These are phyloP conservation scores for Drosophila bocqueti DNA, from an alignment of 1,140 invertebrate genomes.

Conservation along the genomic window DNA sequence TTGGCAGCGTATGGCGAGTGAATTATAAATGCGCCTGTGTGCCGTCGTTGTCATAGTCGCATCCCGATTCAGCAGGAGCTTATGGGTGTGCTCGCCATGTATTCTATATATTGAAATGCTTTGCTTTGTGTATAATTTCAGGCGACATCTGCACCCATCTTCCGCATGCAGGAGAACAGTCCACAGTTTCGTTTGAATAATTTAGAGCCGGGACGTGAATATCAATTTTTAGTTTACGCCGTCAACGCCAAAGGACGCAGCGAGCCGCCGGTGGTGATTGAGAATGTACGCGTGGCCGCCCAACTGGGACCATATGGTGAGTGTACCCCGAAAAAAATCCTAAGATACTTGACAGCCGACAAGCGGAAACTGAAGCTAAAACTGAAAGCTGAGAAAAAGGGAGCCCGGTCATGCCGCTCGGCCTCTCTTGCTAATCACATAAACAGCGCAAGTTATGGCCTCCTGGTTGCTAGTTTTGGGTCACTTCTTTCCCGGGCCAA, in stretches of 20 bases:
- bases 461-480: conserved; percentile 41
- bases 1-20: conserved; percentile 60
- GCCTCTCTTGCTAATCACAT: conserved; percentile 56
- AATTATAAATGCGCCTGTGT: conserved; percentile 56
- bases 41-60: conserved; percentile 21
- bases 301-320: conserved; percentile 85
- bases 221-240: conserved; percentile 89
- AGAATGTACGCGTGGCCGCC: conserved; percentile 86
- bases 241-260: conserved; percentile 90
- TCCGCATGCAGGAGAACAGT: conserved; percentile 87
- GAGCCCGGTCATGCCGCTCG: conserved; percentile 4
- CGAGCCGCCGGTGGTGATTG: conserved; percentile 87
- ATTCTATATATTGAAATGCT: conserved; percentile 28
- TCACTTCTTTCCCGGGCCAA: conserved; percentile 59
- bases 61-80: conserved; percentile 5
- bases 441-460: conserved; percentile 69
- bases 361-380: conserved; percentile 22
- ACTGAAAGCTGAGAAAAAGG: neutral
- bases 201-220: conserved; percentile 88
- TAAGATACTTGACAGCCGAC: conserved; percentile 11
- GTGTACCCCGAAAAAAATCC: conserved; percentile 32
- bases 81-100: conserved; percentile 5
- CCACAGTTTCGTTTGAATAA: conserved; percentile 89
- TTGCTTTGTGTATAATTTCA: conserved; percentile 50
- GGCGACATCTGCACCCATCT: conserved; percentile 86